Evolutionary conservation across 2,797 vertebrate genomes (phyloP).

Genomic region (Cyclura pinguis): DNA sequence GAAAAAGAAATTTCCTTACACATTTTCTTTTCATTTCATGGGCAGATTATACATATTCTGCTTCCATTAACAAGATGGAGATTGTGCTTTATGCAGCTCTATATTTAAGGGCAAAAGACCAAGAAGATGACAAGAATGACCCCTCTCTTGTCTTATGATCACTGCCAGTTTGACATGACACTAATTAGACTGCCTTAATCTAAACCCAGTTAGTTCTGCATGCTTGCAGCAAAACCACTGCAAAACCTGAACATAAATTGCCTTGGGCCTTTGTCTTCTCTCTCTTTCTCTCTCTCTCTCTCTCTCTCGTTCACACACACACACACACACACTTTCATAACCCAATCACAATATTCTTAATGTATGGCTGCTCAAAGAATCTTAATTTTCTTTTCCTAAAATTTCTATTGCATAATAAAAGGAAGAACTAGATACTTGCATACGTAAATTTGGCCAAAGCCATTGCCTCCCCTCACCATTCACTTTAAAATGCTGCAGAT

Average conservation of each 20-base stretch:
- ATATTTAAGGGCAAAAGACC: constrained; percentile 88
- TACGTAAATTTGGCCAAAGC: constrained; percentile 65
- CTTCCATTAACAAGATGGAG: constrained; percentile 86
- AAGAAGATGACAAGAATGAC: constrained; percentile 87
- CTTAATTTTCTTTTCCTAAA: constrained; percentile 72
- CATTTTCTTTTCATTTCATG: constrained; percentile 85
- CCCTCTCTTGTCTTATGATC: constrained; percentile 87
- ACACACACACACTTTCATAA: constrained; percentile 69
- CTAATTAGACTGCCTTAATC: constrained; percentile 89
- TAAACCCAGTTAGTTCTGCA: constrained; percentile 87
- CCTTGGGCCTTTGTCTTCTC: constrained; percentile 84
- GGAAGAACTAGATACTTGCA: not conserved
- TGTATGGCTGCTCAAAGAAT: constrained; percentile 65
- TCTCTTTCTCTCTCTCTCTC: constrained; percentile 41
- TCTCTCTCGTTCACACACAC: constrained; percentile 36
- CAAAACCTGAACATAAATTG: constrained; percentile 83
- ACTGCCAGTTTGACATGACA: constrained; percentile 87
- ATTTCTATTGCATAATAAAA: constrained; percentile 66
- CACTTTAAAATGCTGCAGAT: constrained; percentile 20
- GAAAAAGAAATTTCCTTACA: constrained; percentile 84
- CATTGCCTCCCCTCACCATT: constrained; percentile 57
- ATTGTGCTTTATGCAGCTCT: constrained; percentile 86
- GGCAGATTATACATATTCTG: constrained; percentile 87
- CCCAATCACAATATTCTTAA: constrained; percentile 69
- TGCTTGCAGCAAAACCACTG: constrained; percentile 84